phyloP scores from a whole-genome alignment of 2,113 vertebrate species.

The Apaloderma vittatum region DNA sequence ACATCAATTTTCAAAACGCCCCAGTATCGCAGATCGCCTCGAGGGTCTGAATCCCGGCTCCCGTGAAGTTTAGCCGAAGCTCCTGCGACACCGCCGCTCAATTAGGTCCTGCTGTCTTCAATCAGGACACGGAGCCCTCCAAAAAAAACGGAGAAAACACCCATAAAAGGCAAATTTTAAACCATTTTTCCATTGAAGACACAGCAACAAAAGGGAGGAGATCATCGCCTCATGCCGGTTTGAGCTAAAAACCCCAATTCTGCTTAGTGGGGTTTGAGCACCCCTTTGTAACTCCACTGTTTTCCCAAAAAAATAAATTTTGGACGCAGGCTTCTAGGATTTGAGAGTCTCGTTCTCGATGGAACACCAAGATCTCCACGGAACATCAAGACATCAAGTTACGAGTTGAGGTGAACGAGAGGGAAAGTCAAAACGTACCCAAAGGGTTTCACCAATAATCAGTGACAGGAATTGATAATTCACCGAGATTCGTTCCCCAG shows the following conservation, averaged over 20 bases:
- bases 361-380: not conserved
- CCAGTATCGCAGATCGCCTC: not conserved
- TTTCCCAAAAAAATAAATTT: not conserved
- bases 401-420: not conserved
- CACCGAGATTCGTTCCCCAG: too few species aligned
- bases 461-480: not conserved
- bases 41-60: not conserved
- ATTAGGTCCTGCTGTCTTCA: not conserved
- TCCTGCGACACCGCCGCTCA: not conserved
- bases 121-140: fast-evolving
- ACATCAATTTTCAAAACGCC: not conserved
- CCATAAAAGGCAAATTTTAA: not conserved
- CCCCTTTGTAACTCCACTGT: not conserved
- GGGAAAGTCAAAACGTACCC: not conserved
- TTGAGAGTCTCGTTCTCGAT: not conserved
- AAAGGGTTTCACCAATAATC: not conserved
- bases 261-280: not conserved
- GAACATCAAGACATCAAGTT: not conserved
- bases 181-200: not conserved
- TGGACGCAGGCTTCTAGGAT: not conserved
- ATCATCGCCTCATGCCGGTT: too few species aligned
- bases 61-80: not conserved
- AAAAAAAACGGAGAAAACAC: not conserved
- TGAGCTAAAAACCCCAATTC: too few species aligned
- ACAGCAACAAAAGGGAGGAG: not conserved